These are phyloP conservation scores for Elymnias hypermnestra DNA, from an alignment of 1,140 invertebrate species.

Conservation along the genomic window DNA sequence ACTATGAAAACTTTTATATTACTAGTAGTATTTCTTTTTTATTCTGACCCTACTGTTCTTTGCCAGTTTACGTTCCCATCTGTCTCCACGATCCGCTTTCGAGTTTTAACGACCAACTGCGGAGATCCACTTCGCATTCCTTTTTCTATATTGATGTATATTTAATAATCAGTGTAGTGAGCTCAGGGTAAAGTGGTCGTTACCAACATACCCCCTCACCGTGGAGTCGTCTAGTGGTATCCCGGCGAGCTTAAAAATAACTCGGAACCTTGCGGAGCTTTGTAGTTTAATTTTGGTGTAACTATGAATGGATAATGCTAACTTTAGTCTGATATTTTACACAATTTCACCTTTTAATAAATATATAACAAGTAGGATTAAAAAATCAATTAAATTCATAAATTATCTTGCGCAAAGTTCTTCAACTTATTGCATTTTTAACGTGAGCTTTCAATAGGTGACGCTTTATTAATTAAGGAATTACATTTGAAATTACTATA, in stretches of 20 bases:
- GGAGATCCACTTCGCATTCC: constrained; percentile 27
- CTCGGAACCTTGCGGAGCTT: not conserved
- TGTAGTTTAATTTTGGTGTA: constrained; percentile 1
- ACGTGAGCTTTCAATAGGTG: no score
- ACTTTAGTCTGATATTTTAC: not conserved
- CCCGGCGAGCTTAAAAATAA: constrained; percentile 54
- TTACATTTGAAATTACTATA: no score
- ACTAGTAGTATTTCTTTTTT: no score
- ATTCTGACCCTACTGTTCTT: constrained; percentile 43
- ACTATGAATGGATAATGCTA: not conserved
- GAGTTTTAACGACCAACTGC: constrained; percentile 30
- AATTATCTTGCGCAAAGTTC: no score
- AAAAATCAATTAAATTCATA: no score
- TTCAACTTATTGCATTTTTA: no score
- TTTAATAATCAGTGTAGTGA: constrained; percentile 13
- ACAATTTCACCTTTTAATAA: no score
- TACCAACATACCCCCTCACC: constrained; percentile 26
- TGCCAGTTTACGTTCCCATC: constrained; percentile 66
- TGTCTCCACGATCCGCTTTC: constrained; percentile 60
- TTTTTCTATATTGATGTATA: constrained; percentile 10
- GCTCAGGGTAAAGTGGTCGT: constrained; percentile 35
- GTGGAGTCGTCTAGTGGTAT: constrained; percentile 47
- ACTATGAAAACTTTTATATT: no score
- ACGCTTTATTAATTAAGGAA: no score
- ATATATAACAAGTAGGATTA: no score